These are phyloP conservation scores for Hemibagrus guttatus DNA, from an alignment of 2,797 vertebrate species.

Conservation along the genomic window DNA sequence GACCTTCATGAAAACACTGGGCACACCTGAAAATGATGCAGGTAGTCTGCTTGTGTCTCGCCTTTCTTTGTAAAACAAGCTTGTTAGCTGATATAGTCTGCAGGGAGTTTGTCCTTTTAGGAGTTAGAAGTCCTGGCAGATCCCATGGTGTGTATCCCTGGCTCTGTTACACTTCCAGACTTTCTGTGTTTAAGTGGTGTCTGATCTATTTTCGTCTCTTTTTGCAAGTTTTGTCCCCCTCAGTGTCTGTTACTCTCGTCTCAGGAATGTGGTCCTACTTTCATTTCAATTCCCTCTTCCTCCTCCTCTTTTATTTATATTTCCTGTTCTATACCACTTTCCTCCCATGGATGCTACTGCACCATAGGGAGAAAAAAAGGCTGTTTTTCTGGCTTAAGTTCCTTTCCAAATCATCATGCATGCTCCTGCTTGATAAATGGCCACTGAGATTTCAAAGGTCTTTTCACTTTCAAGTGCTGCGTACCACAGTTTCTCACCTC, in stretches of 20 bases:
- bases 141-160: conserved; percentile 37
- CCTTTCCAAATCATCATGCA: conserved; percentile 7
- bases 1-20: conserved; percentile 32
- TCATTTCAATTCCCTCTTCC: conserved; percentile 33
- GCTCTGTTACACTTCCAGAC: conserved; percentile 53
- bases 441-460: conserved; percentile 15
- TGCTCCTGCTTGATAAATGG: conserved; percentile 33
- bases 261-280: conserved; percentile 26
- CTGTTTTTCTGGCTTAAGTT: conserved; percentile 17
- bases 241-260: conserved; percentile 32
- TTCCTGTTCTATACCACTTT: conserved; percentile 18
- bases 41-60: background rate
- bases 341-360: conserved; percentile 22
- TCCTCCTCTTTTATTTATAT: conserved; percentile 23
- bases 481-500: conserved; percentile 32
- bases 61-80: conserved; percentile 29
- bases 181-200: conserved; percentile 58
- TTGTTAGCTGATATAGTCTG: conserved; percentile 45
- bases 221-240: conserved; percentile 24
- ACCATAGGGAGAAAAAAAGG: conserved; percentile 34
- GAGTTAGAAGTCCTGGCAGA: conserved; percentile 30
- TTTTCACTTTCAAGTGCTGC: conserved; percentile 47
- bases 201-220: conserved; percentile 46
- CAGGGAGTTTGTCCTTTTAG: conserved; percentile 40
- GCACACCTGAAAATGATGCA: background rate